Percentiles rank a stretch among this genome's conserved stretches.
Evolutionary conservation across 2,888 invertebrate genomes (phyloP).

Genomic region (Ceramica pisi): DNA sequence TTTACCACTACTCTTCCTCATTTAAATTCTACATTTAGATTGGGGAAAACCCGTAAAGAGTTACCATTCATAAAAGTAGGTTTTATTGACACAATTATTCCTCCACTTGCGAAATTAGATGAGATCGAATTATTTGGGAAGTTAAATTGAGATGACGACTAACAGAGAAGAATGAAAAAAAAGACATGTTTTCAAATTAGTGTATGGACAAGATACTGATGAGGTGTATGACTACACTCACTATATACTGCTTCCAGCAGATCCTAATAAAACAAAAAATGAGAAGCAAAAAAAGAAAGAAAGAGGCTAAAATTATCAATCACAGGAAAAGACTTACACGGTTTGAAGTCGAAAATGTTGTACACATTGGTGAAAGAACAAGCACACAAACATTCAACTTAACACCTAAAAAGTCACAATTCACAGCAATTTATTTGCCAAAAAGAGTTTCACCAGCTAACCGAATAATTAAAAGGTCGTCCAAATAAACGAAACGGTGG

Average conservation of each 20-base stretch:
- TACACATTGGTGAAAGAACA: background rate
- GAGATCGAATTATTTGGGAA: background rate
- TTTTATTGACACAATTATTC: background rate
- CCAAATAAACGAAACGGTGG: slow-evolving; percentile 28
- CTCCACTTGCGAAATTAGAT: background rate
- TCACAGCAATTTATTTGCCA: background rate
- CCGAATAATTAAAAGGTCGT: slow-evolving; percentile 14
- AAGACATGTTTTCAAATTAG: background rate
- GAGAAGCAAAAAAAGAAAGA: no score
- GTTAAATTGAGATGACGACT: background rate
- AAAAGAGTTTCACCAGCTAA: slow-evolving; percentile 18
- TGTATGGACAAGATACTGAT: no score
- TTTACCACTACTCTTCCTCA: slow-evolving; percentile 8
- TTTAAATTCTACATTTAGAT: background rate
- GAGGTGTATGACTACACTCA: no score
- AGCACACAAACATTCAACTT: background rate
- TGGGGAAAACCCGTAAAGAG: background rate
- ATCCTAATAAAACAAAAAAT: no score
- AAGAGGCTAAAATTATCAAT: no score
- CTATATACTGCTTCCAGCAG: no score
- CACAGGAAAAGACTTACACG: background rate
- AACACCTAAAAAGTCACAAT: background rate
- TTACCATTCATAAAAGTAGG: no score
- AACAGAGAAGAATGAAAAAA: background rate
- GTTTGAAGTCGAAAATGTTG: background rate